Base-by-base conservation (phyloP, 1,140 invertebrate species). In the Drusus annulatus region DNA sequence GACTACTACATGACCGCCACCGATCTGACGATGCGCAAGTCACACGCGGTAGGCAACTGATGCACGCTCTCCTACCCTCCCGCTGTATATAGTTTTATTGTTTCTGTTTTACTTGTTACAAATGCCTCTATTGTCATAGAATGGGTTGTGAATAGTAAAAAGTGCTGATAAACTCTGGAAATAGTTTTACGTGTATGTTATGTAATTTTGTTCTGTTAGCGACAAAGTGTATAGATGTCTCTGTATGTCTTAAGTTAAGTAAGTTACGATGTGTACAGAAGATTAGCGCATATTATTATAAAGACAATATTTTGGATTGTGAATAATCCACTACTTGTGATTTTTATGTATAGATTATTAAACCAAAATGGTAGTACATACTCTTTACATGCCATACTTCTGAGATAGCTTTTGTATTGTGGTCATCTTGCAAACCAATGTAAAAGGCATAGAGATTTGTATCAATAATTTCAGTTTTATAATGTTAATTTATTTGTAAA, bases 81-180 rank as follows among this genome's bases (percentile, higher is more conserved):
- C 54, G 17, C 13, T 81, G 73, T 77, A 82, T 77, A 79, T 81
- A 78, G 17, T 50, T 60, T 76, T 68, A 71, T 51, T 31, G 54
- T 81, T 79, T 68, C 54, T 15, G 36, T 74, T 50, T 69, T 80
- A 78, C 78, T 83, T 52, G 62, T 80, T 83, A 78, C 81, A 83
- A 69, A 78, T 80, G 54, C 77, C 52, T 83, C 80, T 83, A 83
- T 83, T 62, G 71, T 79, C 36, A 83, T 83, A 81, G 82, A 81
- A 76, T 80, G 80, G 82, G 82, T 83, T 83, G 82, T 83, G 82
- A 83, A 83, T 80, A 78, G 82, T 83, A 78, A 83, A 76, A 58
- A 79, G 82, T 83, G 82, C 77, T 78, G 79, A 77, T 74, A 62
- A 76, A 81, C 80, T 81, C 45, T 62, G 36, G 17, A 52, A 5